These are phyloP conservation scores for Phenganax marumi DNA, from an alignment of 92 coral and sea anemone species.

Conservation along the genomic window DNA sequence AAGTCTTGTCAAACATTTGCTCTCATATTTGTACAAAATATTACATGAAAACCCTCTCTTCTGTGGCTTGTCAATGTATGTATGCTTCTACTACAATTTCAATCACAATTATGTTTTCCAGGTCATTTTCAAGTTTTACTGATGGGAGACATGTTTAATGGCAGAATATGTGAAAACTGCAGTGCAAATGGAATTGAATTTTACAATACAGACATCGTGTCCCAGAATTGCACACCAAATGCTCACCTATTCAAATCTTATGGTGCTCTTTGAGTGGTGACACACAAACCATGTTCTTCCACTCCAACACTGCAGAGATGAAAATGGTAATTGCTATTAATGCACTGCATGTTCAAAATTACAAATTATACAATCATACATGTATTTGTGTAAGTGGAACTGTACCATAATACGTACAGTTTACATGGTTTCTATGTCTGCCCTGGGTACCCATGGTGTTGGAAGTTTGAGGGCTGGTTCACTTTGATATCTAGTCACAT, in stretches of 20 bases:
- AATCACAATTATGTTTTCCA: not conserved
- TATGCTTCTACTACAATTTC: not conserved
- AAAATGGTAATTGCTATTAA: not conserved
- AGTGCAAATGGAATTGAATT: not conserved
- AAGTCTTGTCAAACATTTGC: too few relatives aligned
- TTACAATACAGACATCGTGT: not conserved
- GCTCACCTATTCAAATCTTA: not conserved
- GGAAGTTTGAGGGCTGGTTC: too few relatives aligned
- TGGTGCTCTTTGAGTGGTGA: not conserved
- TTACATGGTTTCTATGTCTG: not conserved
- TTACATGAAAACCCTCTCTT: too few relatives aligned
- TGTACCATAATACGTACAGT: not conserved
- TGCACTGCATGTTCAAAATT: too few relatives aligned
- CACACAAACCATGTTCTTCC: not conserved
- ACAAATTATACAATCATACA: not conserved
- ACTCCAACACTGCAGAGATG: not conserved
- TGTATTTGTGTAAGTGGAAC: not conserved
- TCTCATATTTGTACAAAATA: too few relatives aligned
- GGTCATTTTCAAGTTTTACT: not conserved
- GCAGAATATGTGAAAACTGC: not conserved
- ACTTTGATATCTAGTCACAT: too few relatives aligned
- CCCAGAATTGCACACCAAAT: not conserved
- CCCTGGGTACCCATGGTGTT: not conserved
- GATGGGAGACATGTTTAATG: not conserved
- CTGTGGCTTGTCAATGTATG: too few relatives aligned